Conservation (phyloP, 53 echinoderm and acorn worm species). For the Patiria pectinifera region DNA sequence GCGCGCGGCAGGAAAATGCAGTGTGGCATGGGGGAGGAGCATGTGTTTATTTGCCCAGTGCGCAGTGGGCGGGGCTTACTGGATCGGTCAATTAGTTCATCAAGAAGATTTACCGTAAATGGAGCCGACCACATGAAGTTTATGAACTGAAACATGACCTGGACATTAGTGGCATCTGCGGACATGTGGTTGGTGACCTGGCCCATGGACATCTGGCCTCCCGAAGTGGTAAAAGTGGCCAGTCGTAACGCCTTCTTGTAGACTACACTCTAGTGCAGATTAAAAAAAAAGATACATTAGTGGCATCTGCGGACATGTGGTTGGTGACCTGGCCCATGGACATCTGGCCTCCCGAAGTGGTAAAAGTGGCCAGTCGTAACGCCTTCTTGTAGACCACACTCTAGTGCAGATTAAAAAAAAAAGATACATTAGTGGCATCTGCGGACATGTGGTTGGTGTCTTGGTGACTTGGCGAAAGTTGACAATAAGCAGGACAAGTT, state of each 20-base stretch:
- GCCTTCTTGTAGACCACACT: constrained; percentile 68
- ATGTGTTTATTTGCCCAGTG: too few species aligned
- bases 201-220: constrained; percentile 73
- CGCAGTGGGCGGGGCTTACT: too few species aligned
- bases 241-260: constrained; percentile 67
- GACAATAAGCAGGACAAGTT: too few species aligned
- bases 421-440: constrained; percentile 45
- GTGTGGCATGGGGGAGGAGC: too few species aligned
- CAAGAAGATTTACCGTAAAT: constrained; percentile 28
- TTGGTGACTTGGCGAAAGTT: not conserved
- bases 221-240: constrained; percentile 59
- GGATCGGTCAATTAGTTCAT: too few species aligned
- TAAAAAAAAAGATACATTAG: not conserved
- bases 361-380: constrained; percentile 56
- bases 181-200: constrained; percentile 79
- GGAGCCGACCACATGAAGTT: constrained; percentile 65
- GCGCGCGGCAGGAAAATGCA: too few species aligned
- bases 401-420: not conserved
- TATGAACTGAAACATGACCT: constrained; percentile 39
- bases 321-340: constrained; percentile 76
- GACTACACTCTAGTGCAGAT: constrained; percentile 28
- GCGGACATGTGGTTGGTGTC: constrained; percentile 75
- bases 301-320: constrained; percentile 69
- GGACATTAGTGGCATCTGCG: constrained; percentile 46
- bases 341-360: constrained; percentile 66